Base-by-base conservation (phyloP, 1,140 invertebrate genomes). In the Brachionus calyciflorus region DNA sequence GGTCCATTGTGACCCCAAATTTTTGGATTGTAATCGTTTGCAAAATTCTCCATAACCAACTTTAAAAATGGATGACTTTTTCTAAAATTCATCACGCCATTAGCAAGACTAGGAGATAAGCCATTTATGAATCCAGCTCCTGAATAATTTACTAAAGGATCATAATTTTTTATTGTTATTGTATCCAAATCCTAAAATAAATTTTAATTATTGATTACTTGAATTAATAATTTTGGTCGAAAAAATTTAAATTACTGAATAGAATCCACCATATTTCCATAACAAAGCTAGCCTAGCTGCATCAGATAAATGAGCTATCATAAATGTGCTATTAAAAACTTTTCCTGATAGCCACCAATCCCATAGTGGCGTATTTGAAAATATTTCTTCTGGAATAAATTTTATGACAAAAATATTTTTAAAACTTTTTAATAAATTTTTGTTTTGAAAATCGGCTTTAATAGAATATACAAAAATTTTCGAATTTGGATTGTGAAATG, bases 1-100 rank as follows among this genome's bases (percentile, higher is more conserved):
- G 51, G 51, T 2, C 51, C 51, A 55, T 55, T 55, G n/a, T 26
- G 17, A 55, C 21, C 51, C 51, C 51, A 55, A 26, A 55, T 55
- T 14, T 28, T 55, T 3, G 26, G 21, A 3, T 55, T 63, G 17
- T 63, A 41, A 63, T 37, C 37, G n/a, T 40, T 37, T 0, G 37
- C 30, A 40, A 63, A 37, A 10, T 37, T 40, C 40, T 63, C n/a
- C 57, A 63, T 63, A 40, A 37, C 33, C 17, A 40, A 40, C 3
- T 40, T 12, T 19, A 33, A 63, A 63, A 63, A 63, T 2, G 30
- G 14, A 37, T 63, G 26, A n/a, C 40, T 63, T 63, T 63, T 63
- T n/a, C 33, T 37, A 63, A 40, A 63, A 30, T 37, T 4, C 6
- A 63, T 10, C n/a, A 63, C 28, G 37, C 14, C 57, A 63, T 63